These are phyloP conservation scores for Drosophila leonis DNA, from an alignment of 2,888 invertebrate genomes.

Conservation along the genomic window DNA sequence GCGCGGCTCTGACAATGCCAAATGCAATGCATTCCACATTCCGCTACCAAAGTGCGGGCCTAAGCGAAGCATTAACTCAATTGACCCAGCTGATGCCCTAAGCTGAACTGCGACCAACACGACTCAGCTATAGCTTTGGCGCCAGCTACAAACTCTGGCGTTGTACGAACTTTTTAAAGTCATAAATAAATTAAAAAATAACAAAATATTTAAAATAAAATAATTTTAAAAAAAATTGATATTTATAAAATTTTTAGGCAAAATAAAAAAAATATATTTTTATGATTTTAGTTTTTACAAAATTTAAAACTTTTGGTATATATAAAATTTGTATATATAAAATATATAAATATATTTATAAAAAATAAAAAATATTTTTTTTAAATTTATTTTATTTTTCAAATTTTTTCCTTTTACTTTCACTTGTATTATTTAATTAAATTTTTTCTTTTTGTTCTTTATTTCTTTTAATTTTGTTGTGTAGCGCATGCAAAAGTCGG, in stretches of 20 bases:
- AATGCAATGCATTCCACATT: constrained; percentile 14
- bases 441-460: not conserved
- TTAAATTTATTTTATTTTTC: not conserved
- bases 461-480: not conserved
- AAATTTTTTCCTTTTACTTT: too few species aligned
- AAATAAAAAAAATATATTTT: too few species aligned
- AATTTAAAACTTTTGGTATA: too few species aligned
- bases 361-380: not conserved
- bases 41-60: constrained; percentile 34
- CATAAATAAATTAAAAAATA: not conserved
- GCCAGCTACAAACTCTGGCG: not conserved
- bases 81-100: constrained; percentile 21
- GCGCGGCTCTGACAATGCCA: constrained; percentile 9
- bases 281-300: too few species aligned
- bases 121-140: not conserved
- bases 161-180: not conserved
- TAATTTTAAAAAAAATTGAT: not conserved
- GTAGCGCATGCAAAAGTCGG: constrained; percentile 47
- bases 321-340: too few species aligned
- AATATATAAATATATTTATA: too few species aligned
- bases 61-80: constrained; percentile 39
- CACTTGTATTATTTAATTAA: not conserved
- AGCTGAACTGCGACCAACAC: not conserved
- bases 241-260: not conserved
- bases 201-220: not conserved